Conservation (phyloP, 2,888 invertebrate genomes). For the Steromphala cineraria region DNA sequence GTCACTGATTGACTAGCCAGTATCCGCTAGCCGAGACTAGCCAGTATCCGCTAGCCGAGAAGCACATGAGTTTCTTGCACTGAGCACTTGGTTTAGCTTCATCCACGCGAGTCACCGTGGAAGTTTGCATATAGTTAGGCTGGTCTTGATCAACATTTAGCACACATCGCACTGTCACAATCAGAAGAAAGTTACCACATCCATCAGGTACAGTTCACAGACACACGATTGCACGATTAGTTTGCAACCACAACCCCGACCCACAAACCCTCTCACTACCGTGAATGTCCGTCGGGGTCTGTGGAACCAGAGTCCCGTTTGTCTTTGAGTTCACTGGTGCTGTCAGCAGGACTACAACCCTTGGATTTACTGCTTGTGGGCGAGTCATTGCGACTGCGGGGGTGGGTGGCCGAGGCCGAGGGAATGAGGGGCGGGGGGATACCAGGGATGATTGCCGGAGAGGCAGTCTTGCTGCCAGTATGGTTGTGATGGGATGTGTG, state of each 20-base stretch:
- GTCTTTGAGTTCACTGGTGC: conserved; percentile 59
- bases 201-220: background rate
- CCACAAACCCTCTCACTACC: conserved; percentile 39
- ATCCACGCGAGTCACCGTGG: background rate
- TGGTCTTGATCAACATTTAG: background rate
- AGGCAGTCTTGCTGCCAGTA: conserved; percentile 50
- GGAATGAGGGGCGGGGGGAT: conserved; percentile 67
- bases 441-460: conserved; percentile 60
- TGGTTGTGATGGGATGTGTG: conserved; percentile 10
- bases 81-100: background rate
- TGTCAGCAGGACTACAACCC: conserved; percentile 61
- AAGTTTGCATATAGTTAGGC: conserved; percentile 10
- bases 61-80: no score
- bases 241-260: background rate
- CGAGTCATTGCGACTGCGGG: conserved; percentile 59
- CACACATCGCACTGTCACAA: background rate
- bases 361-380: conserved; percentile 61
- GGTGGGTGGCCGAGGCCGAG: conserved; percentile 55
- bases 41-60: no score
- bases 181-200: conserved; percentile 1
- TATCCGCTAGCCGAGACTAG: no score
- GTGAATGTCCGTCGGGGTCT: conserved; percentile 65
- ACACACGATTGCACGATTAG: background rate
- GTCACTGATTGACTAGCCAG: no score
- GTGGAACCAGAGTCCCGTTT: conserved; percentile 59